Conservation (phyloP, 2,888 invertebrate species). For the Sesia apiformis region DNA sequence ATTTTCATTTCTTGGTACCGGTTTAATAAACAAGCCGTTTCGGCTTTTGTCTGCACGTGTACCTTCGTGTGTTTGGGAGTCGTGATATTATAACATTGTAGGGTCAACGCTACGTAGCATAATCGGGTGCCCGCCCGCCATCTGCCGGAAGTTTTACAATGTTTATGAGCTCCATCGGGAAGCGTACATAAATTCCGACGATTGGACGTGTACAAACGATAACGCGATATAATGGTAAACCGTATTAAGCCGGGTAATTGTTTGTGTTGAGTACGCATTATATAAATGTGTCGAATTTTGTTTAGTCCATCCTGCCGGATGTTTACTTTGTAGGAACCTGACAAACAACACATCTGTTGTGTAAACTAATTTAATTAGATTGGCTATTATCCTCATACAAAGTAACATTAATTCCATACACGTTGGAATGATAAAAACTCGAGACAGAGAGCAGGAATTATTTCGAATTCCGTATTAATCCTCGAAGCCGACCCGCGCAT, state of each 20-base stretch:
- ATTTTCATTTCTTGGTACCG: neutral
- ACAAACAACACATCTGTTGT: neutral
- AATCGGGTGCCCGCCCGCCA: constrained; percentile 54
- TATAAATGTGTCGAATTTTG: neutral
- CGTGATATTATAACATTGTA: constrained; percentile 2
- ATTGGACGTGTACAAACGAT: constrained; percentile 49
- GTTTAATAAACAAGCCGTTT: constrained; percentile 7
- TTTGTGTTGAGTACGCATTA: constrained; percentile 15
- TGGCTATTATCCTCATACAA: neutral
- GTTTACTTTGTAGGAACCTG: neutral
- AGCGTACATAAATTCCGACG: constrained; percentile 61
- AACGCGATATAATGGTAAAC: constrained; percentile 44
- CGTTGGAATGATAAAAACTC: neutral
- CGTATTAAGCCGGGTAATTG: constrained; percentile 39
- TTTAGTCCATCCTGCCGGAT: neutral
- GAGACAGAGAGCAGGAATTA: constrained; percentile 29
- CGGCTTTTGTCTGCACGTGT: constrained; percentile 7
- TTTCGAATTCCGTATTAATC: constrained; percentile 70
- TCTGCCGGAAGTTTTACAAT: constrained; percentile 71
- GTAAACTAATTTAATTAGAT: neutral
- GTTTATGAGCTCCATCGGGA: constrained; percentile 68
- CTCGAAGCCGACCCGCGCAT: constrained; percentile 49
- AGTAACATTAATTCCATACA: neutral
- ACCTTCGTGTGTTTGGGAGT: constrained; percentile 4
- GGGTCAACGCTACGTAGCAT: constrained; percentile 23